Conservation (phyloP, 2,113 vertebrate genomes). For the Excalfactoria chinensis region DNA sequence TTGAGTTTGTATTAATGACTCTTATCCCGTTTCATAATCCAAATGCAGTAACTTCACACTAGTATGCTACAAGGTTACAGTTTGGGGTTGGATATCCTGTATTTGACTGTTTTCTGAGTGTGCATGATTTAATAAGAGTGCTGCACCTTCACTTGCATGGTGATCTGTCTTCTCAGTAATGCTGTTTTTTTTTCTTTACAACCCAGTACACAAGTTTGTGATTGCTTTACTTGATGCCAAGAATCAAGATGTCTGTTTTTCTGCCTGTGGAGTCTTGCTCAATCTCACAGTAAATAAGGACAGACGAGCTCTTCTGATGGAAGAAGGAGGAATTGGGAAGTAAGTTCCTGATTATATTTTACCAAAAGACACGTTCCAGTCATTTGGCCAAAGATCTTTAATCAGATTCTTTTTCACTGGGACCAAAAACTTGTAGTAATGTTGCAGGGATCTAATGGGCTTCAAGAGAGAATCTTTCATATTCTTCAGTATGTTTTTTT, state of each 20-base stretch:
- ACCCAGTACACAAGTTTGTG: constrained; percentile 88
- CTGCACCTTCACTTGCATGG: neutral
- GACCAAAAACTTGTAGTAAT: neutral
- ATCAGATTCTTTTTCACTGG: neutral
- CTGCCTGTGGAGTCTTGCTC: constrained; percentile 93
- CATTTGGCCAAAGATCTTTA: neutral
- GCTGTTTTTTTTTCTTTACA: neutral
- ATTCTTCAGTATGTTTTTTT: neutral
- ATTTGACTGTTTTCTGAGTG: neutral
- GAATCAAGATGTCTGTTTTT: constrained; percentile 90
- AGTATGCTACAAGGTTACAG: neutral
- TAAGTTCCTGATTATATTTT: constrained; percentile 74
- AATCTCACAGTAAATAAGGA: constrained; percentile 86
- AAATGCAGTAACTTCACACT: neutral
- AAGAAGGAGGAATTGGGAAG: constrained; percentile 86
- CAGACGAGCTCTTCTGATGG: constrained; percentile 76
- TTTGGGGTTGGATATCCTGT: neutral
- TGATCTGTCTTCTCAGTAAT: neutral
- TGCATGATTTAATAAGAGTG: neutral
- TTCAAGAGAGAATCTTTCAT: neutral
- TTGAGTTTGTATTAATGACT: neutral
- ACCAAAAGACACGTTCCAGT: neutral
- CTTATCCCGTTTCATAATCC: neutral
- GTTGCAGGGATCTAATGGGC: neutral
- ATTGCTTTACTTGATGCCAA: constrained; percentile 89